These are phyloP conservation scores for Athrips mouffetella DNA, from an alignment of 2,888 invertebrate genomes.

Conservation along the genomic window DNA sequence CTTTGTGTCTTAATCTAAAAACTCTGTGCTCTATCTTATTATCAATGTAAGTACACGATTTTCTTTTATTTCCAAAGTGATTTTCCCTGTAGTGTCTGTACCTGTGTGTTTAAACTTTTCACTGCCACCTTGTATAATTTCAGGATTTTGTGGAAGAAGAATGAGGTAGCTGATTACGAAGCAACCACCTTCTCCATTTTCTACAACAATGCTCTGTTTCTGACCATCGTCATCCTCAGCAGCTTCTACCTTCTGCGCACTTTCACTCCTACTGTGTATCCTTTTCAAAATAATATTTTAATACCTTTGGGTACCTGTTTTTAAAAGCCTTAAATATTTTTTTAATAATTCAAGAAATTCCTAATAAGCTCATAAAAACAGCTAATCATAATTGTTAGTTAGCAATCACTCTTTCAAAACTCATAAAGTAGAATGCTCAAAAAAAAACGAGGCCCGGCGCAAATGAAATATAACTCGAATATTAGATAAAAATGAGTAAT, in stretches of 20 bases:
- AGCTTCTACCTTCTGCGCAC: conserved; percentile 96
- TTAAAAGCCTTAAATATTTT: neutral
- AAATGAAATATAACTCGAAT: too few species aligned
- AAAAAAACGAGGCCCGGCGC: too few species aligned
- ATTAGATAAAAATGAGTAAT: too few species aligned
- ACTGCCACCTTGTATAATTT: conserved; percentile 26
- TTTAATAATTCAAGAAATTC: neutral
- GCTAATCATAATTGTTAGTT: too few species aligned
- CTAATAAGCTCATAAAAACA: neutral
- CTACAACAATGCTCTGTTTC: conserved; percentile 98
- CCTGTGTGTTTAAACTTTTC: too few species aligned
- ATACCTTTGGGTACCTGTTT: neutral
- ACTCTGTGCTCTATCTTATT: too few species aligned
- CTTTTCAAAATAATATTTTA: too few species aligned
- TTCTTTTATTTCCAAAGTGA: neutral
- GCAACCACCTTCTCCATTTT: conserved; percentile 99
- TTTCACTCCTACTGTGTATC: conserved; percentile 91
- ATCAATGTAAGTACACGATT: too few species aligned
- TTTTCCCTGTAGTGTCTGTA: too few species aligned
- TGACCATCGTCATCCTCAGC: conserved; percentile 93
- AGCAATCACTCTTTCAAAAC: too few species aligned
- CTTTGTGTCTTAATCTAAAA: too few species aligned
- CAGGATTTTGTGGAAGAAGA: conserved; percentile 99
- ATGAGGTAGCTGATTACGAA: conserved; percentile 99
- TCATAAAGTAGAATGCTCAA: too few species aligned